Base-by-base conservation (phyloP, 2,797 vertebrate species). In the Leptodactylus fallax region DNA sequence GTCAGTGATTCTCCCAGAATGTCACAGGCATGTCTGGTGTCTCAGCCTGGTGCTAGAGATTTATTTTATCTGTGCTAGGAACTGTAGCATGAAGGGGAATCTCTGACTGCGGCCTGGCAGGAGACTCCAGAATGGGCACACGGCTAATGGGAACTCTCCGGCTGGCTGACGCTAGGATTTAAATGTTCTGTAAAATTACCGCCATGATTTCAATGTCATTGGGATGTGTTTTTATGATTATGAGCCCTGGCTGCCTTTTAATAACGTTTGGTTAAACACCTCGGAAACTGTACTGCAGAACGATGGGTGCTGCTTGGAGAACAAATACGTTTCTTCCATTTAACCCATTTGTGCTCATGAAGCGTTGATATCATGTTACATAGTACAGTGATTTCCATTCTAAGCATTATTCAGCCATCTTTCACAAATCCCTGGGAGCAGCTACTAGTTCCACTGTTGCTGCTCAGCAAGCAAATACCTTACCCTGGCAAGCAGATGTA, bases 41-140 rank as follows among this genome's bases (percentile, higher is more conserved):
- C 79, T 81, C 63, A 36, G 74, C 72, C 69, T 69, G 74, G 79
- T 61, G 80, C 63, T 74, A 53, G 72, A 89, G 88, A 89, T 89
- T 89, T 89, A 84, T 88, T 69, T 88, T 84, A 89, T 89, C 85
- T 83, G 85, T 23, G 36, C 51, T 65, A 86, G 88, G 88, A 83
- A 89, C 21, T 89, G 88, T 89, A 94, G 93, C 94, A 95, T 95
- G 95, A 95, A 95, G 95, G 94, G 93, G 94, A 95, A 94, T 94
- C 92, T 90, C 85, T 61, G 27, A 86, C 63, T 63, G 88, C 58
- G 80, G 72, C 88, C 88, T 89, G 85, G 88, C 88, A 89, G 85
- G 80, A 89, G 60, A 81, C 88, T 87, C 36, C 92, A 91, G 91
- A 91, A 94, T 95, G 92, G 92, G 90, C 90, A 92, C 87, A 67